A percentile compares a stretch with the other conserved stretches of the same genome.
Evolutionary conservation across 2,797 vertebrate species (phyloP).

Genomic region (Morus bassanus): DNA sequence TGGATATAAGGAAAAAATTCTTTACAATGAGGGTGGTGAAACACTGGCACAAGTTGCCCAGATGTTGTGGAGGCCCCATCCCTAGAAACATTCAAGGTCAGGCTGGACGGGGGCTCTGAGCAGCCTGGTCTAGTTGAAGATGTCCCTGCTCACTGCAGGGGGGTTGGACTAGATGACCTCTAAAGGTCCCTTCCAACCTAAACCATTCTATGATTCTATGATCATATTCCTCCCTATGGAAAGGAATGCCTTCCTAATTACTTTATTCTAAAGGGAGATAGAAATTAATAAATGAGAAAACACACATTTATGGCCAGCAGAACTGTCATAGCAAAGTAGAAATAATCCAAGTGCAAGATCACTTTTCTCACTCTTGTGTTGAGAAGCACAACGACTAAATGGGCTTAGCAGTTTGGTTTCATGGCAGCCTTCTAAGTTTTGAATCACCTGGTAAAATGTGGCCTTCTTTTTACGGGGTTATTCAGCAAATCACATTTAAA

Average conservation of each 20-base stretch:
- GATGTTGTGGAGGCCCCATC: no score
- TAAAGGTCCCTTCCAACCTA: no score
- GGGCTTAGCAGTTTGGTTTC: background rate
- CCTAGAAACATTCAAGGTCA: no score
- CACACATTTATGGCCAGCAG: background rate
- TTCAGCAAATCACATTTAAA: background rate
- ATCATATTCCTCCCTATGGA: background rate
- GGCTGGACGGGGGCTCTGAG: no score
- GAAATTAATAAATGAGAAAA: background rate
- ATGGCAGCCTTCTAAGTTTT: background rate
- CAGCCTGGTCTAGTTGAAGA: no score
- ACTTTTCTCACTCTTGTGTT: background rate
- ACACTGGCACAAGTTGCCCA: no score
- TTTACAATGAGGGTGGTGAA: no score
- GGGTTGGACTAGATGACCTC: no score
- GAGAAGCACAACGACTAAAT: background rate
- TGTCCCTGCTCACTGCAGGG: no score
- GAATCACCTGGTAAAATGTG: background rate
- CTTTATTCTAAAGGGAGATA: no score
- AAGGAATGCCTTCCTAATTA: background rate
- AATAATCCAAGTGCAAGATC: background rate
- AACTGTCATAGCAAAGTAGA: rapidly evolving
- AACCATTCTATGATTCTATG: no score
- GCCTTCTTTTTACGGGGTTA: background rate
- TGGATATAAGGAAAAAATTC: no score